phyloP scores from a whole-genome alignment of 2,113 vertebrate species.

The Pelecanoides urinatrix region DNA sequence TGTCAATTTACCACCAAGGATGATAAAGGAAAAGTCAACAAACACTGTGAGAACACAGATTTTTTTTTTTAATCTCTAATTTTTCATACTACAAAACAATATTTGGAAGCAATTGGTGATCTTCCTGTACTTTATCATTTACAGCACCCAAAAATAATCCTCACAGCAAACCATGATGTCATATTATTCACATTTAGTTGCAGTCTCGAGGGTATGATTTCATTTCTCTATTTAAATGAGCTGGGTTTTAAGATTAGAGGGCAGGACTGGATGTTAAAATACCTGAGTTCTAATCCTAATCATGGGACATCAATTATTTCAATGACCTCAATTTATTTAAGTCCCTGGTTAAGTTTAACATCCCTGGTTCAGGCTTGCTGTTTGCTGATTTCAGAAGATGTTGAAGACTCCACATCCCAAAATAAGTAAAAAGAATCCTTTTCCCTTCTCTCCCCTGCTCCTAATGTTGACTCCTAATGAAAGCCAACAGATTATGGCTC shows the following conservation, averaged over 20 bases:
- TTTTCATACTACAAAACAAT: background rate
- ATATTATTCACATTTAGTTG: background rate
- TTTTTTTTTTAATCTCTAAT: background rate
- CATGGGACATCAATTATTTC: background rate
- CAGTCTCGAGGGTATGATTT: background rate
- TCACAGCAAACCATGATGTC: background rate
- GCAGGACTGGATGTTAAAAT: background rate
- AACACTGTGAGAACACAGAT: background rate
- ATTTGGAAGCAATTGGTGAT: background rate
- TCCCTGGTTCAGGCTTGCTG: background rate
- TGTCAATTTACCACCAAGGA: background rate
- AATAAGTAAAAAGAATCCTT: background rate
- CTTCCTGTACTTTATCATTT: background rate
- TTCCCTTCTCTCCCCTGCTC: background rate
- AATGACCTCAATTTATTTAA: background rate
- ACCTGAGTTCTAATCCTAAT: background rate
- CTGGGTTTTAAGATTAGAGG: background rate
- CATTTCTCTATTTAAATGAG: background rate
- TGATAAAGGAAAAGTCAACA: background rate
- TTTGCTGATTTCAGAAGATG: background rate
- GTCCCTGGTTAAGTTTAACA: background rate
- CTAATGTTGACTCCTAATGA: background rate
- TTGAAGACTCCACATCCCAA: background rate
- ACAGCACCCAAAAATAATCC: background rate
- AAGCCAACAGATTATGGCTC: background rate